phyloP scores from a whole-genome alignment of 2,113 vertebrate species.

The Elaphurus davidianus region DNA sequence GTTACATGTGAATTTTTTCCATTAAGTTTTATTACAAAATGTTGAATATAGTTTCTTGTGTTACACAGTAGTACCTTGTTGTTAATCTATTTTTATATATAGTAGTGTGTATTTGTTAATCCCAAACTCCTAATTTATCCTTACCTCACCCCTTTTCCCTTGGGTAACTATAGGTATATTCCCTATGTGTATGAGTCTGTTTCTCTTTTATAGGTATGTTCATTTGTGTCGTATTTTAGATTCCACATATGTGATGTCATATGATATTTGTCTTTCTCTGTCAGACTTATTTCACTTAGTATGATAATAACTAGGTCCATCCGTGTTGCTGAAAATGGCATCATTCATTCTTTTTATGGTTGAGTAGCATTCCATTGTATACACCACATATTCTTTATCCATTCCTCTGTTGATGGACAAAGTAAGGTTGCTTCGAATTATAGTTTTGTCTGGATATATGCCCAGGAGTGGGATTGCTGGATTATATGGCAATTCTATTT shows the following conservation, averaged over 20 bases:
- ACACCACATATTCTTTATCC: background rate
- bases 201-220: background rate
- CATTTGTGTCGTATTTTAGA: background rate
- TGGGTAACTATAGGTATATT: background rate
- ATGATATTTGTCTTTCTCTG: background rate
- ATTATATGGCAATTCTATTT: background rate
- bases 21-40: background rate
- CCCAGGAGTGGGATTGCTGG: background rate
- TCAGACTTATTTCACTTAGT: background rate
- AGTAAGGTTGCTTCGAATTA: background rate
- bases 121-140: background rate
- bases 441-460: background rate
- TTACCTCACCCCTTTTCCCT: background rate
- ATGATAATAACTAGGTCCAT: background rate
- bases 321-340: background rate
- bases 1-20: background rate
- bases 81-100: background rate
- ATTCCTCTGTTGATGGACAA: background rate
- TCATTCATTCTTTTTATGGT: background rate
- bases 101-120: background rate
- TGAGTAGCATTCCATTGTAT: background rate
- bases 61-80: background rate
- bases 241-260: background rate
- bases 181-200: background rate
- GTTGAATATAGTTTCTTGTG: background rate